These are phyloP conservation scores for Aleiodes alternator DNA, from an alignment of 2,888 invertebrate species.

Conservation along the genomic window DNA sequence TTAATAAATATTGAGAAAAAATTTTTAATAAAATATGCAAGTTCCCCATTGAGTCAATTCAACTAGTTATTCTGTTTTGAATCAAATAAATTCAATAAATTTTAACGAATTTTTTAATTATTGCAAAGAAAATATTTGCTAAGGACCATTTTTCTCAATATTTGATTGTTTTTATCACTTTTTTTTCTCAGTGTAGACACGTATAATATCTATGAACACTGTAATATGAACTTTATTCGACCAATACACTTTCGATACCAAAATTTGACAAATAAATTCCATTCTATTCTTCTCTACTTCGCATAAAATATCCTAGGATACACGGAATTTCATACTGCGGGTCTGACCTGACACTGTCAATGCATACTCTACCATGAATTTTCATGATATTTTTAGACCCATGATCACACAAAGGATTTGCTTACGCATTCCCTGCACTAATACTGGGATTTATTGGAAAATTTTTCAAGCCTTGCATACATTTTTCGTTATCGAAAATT, in stretches of 20 bases:
- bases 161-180: too few species aligned
- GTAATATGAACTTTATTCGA: neutral
- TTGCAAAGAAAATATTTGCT: too few species aligned
- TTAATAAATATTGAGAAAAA: too few species aligned
- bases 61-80: too few species aligned
- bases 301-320: slow-evolving; percentile 7
- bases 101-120: too few species aligned
- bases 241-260: slow-evolving; percentile 6
- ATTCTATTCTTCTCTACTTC: neutral
- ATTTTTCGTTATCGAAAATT: neutral
- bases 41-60: too few species aligned
- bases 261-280: slow-evolving; percentile 1
- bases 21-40: too few species aligned
- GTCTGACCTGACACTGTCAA: neutral
- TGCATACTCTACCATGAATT: slow-evolving; percentile 17
- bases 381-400: neutral
- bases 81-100: too few species aligned
- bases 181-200: neutral
- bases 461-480: neutral
- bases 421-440: neutral
- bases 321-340: neutral
- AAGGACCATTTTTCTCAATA: too few species aligned
- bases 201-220: neutral
- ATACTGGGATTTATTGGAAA: slow-evolving; percentile 3
- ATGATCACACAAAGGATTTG: neutral